phyloP scores from a whole-genome alignment of 2,113 vertebrate species.

The Anguilla rostrata region DNA sequence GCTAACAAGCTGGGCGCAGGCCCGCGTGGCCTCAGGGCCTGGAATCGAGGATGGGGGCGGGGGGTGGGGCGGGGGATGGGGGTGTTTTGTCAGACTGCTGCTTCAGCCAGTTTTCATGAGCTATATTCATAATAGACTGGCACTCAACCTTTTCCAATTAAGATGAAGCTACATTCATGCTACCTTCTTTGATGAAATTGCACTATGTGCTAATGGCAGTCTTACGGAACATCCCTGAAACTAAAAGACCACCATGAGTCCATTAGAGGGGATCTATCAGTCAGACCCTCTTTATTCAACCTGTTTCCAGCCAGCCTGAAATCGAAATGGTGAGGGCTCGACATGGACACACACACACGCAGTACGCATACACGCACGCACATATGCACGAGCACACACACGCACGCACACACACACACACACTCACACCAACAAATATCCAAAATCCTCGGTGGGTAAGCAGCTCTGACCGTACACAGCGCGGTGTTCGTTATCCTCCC shows the following conservation, averaged over 20 bases:
- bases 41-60: not conserved
- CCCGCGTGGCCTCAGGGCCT: not conserved
- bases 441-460: not conserved
- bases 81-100: not conserved
- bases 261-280: no score
- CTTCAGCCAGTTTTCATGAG: not conserved
- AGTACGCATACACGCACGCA: not conserved
- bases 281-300: no score
- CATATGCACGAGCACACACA: not conserved
- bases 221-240: no score
- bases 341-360: no score
- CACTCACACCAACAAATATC: not conserved
- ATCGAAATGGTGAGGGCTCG: no score
- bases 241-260: no score
- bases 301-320: no score
- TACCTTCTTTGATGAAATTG: no score
- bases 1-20: not conserved
- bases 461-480: not conserved
- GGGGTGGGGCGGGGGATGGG: not conserved
- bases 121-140: not conserved
- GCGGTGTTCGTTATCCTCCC: not conserved
- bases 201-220: no score
- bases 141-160: no score
- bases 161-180: no score
- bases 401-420: no score